Conservation (phyloP, 2,888 invertebrate genomes). For the Rhagonycha fulva region DNA sequence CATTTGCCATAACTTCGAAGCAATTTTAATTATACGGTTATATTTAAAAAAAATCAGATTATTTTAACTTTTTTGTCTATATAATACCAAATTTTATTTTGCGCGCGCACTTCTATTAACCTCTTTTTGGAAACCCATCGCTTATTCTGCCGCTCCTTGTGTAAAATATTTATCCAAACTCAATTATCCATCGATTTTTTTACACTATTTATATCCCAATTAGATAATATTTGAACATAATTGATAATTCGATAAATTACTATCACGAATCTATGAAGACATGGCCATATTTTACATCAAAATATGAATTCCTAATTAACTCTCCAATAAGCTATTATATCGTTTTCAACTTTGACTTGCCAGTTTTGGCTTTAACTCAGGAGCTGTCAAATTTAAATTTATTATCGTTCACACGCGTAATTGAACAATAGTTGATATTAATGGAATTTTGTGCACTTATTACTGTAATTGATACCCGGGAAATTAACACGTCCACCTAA, state of each 20-base stretch:
- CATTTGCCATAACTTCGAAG: background rate
- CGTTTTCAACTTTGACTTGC: slow-evolving; percentile 2
- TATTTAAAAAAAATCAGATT: background rate
- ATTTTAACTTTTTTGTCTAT: background rate
- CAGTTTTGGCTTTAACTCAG: slow-evolving; percentile 11
- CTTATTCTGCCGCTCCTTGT: background rate
- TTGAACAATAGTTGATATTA: slow-evolving; percentile 8
- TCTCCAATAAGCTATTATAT: background rate
- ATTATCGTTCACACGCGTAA: slow-evolving; percentile 15
- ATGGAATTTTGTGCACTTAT: background rate
- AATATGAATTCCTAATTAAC: background rate
- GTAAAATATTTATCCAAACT: background rate
- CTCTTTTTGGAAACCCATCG: background rate
- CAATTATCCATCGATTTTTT: background rate
- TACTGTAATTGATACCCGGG: background rate
- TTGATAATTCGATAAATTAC: background rate
- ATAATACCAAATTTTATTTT: background rate
- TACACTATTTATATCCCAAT: background rate
- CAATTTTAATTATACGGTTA: background rate
- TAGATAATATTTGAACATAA: background rate
- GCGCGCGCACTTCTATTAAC: background rate
- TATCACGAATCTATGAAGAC: background rate
- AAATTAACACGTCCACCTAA: background rate
- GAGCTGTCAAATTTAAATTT: slow-evolving; percentile 9
- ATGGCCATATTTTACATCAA: background rate